Evolutionary conservation across 2,797 vertebrate genomes (phyloP), one percentile per base, ranked within the genome.

Genomic region (Notoglanidium macrostoma): DNA sequence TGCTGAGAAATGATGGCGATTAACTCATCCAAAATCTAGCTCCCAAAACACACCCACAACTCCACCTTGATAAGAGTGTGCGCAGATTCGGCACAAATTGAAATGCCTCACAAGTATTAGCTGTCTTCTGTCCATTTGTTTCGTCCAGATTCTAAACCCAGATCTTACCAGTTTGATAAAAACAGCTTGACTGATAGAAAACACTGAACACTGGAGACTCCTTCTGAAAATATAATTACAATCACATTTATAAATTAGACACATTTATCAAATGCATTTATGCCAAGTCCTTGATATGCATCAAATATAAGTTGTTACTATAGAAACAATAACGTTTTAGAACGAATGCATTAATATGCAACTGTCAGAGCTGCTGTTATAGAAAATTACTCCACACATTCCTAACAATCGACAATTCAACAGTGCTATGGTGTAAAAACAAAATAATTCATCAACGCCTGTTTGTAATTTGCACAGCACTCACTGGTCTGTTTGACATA

Each of bases 11-110:
- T 67, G 40, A 65, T 67, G 15, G 7, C 6, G 46, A 83, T 54
- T 83, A 83, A 63, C 23, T 51, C 63, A 7, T 83, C 80, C 46
- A 29, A 68, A 51, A 82, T 82, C 61, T 19, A 8, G 44, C 26
- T 82, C 59, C 40, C 23, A 32, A 61, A 63, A 68, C 61, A 83
- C 81, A 51, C 81, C 81, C 44, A 83, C 81, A 83, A 12, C 46
- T 51, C 65, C 82, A 70, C 63, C 63, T 70, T 70, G 49, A 68
- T 83, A 55, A 83, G 2, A 54, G 65, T 35, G 46, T 35, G 55
- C 70, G 29, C 29, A 54, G 11, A 83, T 70, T 10, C 14, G 65
- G 19, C 0, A 7, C 82, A 65, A 29, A 83, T 70, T 54, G 6
- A 70, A 83, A 83, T 54, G n/a, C 17, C 26, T 49, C 0, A 29